Base-by-base conservation (phyloP, 2,113 vertebrate genomes). In the Trachemys scripta region DNA sequence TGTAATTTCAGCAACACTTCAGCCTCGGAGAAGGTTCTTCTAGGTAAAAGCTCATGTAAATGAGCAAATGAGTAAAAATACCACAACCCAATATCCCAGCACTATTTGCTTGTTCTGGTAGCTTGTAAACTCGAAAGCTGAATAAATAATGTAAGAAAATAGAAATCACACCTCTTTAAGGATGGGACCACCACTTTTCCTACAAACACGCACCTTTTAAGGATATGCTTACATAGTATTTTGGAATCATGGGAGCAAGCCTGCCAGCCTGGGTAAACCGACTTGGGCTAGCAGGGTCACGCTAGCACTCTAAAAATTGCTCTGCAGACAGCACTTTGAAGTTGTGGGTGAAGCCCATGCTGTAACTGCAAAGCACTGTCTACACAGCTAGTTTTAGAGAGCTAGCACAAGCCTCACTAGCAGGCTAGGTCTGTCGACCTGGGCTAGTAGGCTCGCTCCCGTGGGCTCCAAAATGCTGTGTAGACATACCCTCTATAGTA, bases 151-250 rank as follows among this genome's bases (percentile, higher is more conserved):
- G 10, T 17, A 53, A 45, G 47, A 17, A 84, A 9, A 45, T 49
- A 27, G 25, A 80, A 93, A n/a, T 42, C 62, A 57, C 13, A 8
- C 2, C n/a, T 81, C 54, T 87, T 62, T 35, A 69, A 69, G 22
- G 1, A 0, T 87, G 91, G 42, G 5, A 1, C 11, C 19, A 3
- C 1, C 1, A 38, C 8, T 91, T 49, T 42, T 27, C 22, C 76
- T 75, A 42, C 9, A 69, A 69, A 69, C 65, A n/a, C 8, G 2
- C 17, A 69, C 65, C 65, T 69, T 8, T 19, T n/a, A 69, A n/a
- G 14, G 65, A 8, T 69, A 20, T 69, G 65, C 19, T 69, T n/a
- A 69, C 17, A 38, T n/a, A 38, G 65, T 69, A 8, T n/a, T 69
- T 69, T n/a, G 16, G 65, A 69, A 8, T 35, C 31, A 31, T 7